Evolutionary conservation across 2,113 vertebrate species (phyloP).

Genomic region (Thalassarche chlororhynchos): DNA sequence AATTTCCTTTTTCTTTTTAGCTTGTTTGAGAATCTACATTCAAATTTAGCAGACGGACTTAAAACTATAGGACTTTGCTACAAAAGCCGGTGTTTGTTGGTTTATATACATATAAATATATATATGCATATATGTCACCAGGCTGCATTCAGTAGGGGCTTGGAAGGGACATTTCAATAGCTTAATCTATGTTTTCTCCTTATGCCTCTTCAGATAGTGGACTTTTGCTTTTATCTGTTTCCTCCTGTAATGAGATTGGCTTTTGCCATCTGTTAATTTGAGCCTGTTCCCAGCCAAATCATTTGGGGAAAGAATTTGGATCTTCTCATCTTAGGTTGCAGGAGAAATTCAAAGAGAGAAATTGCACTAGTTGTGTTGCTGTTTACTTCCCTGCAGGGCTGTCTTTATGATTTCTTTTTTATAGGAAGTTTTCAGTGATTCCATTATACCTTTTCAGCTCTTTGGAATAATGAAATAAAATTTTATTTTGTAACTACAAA

Average conservation of each 20-base stretch:
- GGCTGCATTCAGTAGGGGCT: background rate
- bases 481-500: background rate
- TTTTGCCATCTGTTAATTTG: background rate
- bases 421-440: background rate
- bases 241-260: background rate
- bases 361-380: background rate
- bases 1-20: background rate
- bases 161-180: background rate
- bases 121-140: background rate
- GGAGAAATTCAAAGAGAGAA: background rate
- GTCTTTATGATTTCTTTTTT: background rate
- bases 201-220: background rate
- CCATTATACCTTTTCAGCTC: background rate
- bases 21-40: background rate
- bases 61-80: background rate
- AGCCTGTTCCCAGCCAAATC: background rate
- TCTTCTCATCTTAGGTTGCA: background rate
- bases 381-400: background rate
- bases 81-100: background rate
- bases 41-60: background rate
- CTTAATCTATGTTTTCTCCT: background rate
- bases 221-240: background rate
- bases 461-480: background rate
- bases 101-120: background rate
- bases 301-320: background rate